Conservation (phyloP, 2,113 vertebrate genomes). For the Talpa occidentalis region DNA sequence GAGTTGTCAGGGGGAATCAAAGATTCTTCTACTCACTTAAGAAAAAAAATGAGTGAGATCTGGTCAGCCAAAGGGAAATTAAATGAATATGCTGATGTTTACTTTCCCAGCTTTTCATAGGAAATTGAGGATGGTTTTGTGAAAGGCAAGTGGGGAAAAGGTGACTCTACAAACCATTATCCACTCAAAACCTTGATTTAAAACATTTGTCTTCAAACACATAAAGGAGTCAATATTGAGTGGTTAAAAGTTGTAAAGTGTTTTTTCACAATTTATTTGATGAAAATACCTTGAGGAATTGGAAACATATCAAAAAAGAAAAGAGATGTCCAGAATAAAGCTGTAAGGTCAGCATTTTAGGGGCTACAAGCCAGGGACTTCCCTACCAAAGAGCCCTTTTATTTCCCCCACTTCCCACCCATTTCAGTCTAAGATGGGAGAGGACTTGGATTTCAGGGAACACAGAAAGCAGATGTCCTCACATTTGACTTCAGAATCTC, state of each 20-base stretch:
- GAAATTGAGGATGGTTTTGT: slow-evolving; percentile 73
- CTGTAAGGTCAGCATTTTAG: neutral
- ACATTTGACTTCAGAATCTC: neutral
- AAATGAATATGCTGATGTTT: slow-evolving; percentile 73
- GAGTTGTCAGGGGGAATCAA: slow-evolving; percentile 69
- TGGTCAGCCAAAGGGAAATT: slow-evolving; percentile 75
- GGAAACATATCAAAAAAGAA: slow-evolving; percentile 15
- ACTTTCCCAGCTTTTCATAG: slow-evolving; percentile 71
- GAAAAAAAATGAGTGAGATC: slow-evolving; percentile 20
- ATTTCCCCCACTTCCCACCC: accelerated
- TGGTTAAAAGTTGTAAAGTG: slow-evolving; percentile 54
- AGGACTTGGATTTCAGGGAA: neutral
- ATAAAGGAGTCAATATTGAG: slow-evolving; percentile 46
- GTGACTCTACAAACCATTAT: slow-evolving; percentile 70
- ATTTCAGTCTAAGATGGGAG: neutral
- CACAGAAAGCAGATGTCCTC: neutral
- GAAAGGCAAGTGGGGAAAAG: slow-evolving; percentile 65
- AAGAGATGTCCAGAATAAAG: neutral
- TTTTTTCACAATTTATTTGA: slow-evolving; percentile 59
- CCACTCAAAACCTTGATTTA: slow-evolving; percentile 64
- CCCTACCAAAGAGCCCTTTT: neutral
- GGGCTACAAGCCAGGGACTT: neutral
- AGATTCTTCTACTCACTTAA: slow-evolving; percentile 53
- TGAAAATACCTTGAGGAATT: slow-evolving; percentile 68
- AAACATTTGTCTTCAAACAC: slow-evolving; percentile 72